These are phyloP conservation scores for Sphenopsis melanotis DNA, from an alignment of 2,797 vertebrate genomes.

Conservation along the genomic window DNA sequence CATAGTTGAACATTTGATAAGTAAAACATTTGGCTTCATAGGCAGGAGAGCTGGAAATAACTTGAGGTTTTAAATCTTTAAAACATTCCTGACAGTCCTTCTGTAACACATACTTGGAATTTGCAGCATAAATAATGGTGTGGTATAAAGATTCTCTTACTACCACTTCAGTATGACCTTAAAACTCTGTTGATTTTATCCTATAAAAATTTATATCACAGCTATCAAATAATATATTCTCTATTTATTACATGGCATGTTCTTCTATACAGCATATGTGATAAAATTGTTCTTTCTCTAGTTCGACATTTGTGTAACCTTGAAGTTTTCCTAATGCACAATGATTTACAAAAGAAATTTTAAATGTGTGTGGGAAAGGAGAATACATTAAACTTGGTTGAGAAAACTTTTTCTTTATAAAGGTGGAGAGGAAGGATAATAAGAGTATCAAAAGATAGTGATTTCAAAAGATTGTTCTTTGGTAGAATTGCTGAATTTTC, in stretches of 20 bases:
- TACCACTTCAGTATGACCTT: not conserved
- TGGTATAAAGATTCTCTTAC: not conserved
- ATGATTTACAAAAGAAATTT: not conserved
- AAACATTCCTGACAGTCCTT: slow-evolving; percentile 10
- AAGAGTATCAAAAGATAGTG: not conserved
- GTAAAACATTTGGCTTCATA: slow-evolving; percentile 28
- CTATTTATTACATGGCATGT: not conserved
- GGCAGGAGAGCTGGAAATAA: slow-evolving; percentile 31
- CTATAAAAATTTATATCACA: not conserved
- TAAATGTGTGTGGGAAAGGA: not conserved
- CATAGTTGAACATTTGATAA: slow-evolving; percentile 2
- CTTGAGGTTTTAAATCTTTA: slow-evolving; percentile 21
- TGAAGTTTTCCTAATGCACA: not conserved
- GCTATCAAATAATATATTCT: not conserved
- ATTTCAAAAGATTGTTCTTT: not conserved
- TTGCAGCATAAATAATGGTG: not conserved
- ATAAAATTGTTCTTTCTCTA: not conserved
- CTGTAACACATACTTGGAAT: not conserved
- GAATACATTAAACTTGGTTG: not conserved
- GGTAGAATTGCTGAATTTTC: not conserved
- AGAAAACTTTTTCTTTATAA: not conserved
- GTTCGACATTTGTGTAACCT: not conserved
- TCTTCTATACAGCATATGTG: not conserved
- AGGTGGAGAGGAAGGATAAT: not conserved
- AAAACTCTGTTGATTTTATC: not conserved